phyloP scores from a whole-genome alignment of 2,113 vertebrate genomes.

The Jaculus jaculus region DNA sequence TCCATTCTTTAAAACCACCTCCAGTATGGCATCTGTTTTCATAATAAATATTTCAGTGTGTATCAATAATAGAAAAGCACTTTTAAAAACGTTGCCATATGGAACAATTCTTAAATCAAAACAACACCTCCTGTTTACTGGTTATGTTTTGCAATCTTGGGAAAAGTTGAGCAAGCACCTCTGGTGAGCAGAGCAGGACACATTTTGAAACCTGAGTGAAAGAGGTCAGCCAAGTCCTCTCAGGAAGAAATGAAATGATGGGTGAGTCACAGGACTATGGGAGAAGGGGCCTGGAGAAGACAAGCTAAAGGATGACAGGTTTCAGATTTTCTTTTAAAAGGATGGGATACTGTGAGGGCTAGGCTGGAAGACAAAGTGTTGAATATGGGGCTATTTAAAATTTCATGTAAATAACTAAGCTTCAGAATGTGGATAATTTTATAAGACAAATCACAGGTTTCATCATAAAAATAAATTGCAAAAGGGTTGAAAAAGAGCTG shows the following conservation, averaged over 20 bases:
- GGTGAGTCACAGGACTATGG: not conserved
- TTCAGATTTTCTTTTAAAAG: conserved; percentile 3
- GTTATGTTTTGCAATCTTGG: conserved; percentile 29
- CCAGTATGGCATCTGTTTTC: not conserved
- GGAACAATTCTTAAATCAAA: conserved; percentile 26
- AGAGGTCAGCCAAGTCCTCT: not conserved
- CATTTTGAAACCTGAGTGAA: conserved; percentile 52
- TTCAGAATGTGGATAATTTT: conserved; percentile 6
- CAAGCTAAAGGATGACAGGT: not conserved
- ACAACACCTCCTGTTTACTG: not conserved
- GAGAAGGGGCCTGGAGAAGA: not conserved
- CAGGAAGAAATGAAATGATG: not conserved
- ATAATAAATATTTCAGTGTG: not conserved
- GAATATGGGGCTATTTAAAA: conserved; percentile 18
- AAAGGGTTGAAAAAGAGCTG: not conserved
- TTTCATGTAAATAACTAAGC: not conserved
- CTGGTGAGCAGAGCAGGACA: not conserved
- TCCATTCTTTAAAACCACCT: not conserved
- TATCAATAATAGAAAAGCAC: not conserved
- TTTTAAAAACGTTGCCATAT: not conserved
- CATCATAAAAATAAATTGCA: not conserved
- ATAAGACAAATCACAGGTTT: not conserved
- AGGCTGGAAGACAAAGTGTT: not conserved
- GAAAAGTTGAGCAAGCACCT: conserved; percentile 30
- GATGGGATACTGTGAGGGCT: not conserved